Base-by-base conservation (phyloP, 2,113 vertebrate genomes). In the Catagonus wagneri region DNA sequence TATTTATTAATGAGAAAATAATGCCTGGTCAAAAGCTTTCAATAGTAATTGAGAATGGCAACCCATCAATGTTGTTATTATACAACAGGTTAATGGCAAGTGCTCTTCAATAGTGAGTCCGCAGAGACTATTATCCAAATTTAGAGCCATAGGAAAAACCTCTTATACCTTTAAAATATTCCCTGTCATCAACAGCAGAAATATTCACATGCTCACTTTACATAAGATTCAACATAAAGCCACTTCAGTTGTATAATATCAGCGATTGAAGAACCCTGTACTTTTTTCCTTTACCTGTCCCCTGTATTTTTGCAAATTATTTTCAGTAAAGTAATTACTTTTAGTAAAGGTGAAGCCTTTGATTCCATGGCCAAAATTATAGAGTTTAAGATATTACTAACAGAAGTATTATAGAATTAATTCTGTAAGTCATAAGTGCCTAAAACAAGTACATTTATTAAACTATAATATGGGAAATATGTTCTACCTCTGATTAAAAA, bases 1-100 rank as follows among this genome's bases (percentile, higher is more conserved):
- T 72, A 52, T 50, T 79, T 19, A 91, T 61, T 69, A 80, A 56
- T 92, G 4, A 78, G 14, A 94, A 90, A 88, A 92, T 16, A 95
- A 52, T 22, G 0, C 10, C 71, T 74, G 15, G 20, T 58, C 14
- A 87, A 72, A 89, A 86, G 25, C 5, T 58, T 61, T 66, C 16
- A 74, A 16, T 34, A 92, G 27, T 72, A 54, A 88, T 74, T 65
- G 89, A 87, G 44, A 92, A 81, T 83, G 22, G 25, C 17, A 79
- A 7, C 10, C 10, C 8, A 54, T 83, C 61, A n/a, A 15, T 32
- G 39, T 66, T 83, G 39, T 14, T 36, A 84, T 90, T 58, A 68
- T 36, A 36, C 0, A 75, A 83, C 71, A 74, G 0, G 1, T 72
- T 79, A 78, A 32, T 69, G n/a, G 25, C 61, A 81, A 65, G 54